phyloP scores from a whole-genome alignment of 1,140 invertebrate species.

The Diachasmimorpha longicaudata region DNA sequence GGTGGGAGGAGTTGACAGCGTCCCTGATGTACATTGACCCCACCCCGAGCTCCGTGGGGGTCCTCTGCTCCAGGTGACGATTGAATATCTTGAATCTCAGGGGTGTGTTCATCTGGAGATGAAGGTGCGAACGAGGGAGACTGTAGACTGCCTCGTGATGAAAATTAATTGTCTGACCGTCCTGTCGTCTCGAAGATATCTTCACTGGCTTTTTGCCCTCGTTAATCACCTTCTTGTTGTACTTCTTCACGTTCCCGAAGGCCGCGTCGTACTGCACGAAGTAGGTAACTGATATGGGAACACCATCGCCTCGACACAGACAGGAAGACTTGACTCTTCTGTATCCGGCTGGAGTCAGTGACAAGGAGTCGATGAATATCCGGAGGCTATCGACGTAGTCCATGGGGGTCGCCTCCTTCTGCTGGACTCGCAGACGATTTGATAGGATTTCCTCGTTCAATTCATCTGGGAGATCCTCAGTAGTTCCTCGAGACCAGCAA shows the following conservation, averaged over 20 bases:
- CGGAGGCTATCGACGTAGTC: slow-evolving; percentile 45
- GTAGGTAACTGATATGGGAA: slow-evolving; percentile 44
- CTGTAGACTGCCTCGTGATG: slow-evolving; percentile 47
- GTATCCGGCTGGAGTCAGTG: slow-evolving; percentile 50
- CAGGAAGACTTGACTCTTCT: slow-evolving; percentile 51
- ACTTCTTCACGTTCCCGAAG: slow-evolving; percentile 33
- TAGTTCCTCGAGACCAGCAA: neutral
- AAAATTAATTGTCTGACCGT: slow-evolving; percentile 47
- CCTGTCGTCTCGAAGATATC: slow-evolving; percentile 47
- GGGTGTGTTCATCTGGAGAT: slow-evolving; percentile 22
- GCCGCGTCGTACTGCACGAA: slow-evolving; percentile 48
- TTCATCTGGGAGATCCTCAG: neutral
- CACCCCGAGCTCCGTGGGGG: slow-evolving; percentile 48
- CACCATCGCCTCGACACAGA: slow-evolving; percentile 40
- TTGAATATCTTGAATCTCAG: slow-evolving; percentile 51
- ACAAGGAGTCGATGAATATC: slow-evolving; percentile 46
- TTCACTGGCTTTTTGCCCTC: slow-evolving; percentile 40
- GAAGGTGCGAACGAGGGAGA: slow-evolving; percentile 39
- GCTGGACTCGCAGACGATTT: neutral
- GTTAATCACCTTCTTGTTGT: slow-evolving; percentile 38
- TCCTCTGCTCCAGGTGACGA: slow-evolving; percentile 48
- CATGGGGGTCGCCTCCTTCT: slow-evolving; percentile 34
- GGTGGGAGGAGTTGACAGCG: slow-evolving; percentile 33
- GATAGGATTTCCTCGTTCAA: neutral
- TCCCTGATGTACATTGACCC: slow-evolving; percentile 44